Conservation (phyloP, 2,113 vertebrate genomes). For the Cricetomys ansorgei region DNA sequence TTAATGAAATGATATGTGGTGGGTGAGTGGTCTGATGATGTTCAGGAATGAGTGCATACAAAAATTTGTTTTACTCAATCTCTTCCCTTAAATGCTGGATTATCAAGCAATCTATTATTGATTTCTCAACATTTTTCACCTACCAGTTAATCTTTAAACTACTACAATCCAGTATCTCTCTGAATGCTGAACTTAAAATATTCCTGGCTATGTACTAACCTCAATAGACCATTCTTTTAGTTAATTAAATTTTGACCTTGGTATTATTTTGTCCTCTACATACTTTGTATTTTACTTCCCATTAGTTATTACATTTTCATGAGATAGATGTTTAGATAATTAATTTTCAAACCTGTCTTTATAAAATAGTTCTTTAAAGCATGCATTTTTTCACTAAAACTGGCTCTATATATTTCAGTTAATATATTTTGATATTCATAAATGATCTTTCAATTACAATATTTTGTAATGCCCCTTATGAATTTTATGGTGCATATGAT, state of each 20-base stretch:
- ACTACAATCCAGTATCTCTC: background rate
- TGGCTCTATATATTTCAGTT: background rate
- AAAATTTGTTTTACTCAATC: background rate
- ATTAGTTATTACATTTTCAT: background rate
- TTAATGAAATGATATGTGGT: background rate
- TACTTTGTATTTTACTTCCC: background rate
- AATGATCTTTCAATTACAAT: constrained; percentile 9
- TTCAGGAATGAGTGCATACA: background rate
- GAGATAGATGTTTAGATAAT: background rate
- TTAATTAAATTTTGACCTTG: constrained; percentile 12
- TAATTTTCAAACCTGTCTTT: background rate
- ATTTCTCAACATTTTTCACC: background rate
- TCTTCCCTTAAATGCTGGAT: background rate
- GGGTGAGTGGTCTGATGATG: background rate
- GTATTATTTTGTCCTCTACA: background rate
- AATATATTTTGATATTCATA: background rate
- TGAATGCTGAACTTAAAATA: background rate
- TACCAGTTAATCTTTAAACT: background rate
- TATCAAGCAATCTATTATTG: background rate
- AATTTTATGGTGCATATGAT: constrained; percentile 7
- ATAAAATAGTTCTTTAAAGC: background rate
- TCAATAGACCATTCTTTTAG: background rate
- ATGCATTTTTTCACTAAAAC: background rate
- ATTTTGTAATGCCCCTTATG: background rate
- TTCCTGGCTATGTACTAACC: background rate